Percentiles rank a stretch among this genome's conserved stretches.
phyloP scores from a whole-genome alignment of 2,888 invertebrate genomes.

The Caradrina clavipalpis region DNA sequence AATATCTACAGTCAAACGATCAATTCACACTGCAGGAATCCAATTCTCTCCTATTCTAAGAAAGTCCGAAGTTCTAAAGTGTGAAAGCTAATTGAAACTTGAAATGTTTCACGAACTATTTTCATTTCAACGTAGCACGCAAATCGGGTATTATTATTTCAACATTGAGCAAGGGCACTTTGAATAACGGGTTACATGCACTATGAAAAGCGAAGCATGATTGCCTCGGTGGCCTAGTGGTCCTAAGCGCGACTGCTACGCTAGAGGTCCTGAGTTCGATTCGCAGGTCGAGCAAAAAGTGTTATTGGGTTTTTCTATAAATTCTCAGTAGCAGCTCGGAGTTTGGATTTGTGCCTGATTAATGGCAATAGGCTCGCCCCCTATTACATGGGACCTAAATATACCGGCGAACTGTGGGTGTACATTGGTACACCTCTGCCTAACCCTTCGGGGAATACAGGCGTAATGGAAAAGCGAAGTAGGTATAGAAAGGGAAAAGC shows the following conservation, averaged over 20 bases:
- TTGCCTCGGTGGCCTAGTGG: too few relatives aligned
- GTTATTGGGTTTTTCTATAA: too few relatives aligned
- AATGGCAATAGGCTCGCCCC: too few relatives aligned
- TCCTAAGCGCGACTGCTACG: too few relatives aligned
- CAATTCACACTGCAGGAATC: neutral
- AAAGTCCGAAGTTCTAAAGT: neutral
- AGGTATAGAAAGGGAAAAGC: neutral
- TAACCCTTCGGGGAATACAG: too few relatives aligned
- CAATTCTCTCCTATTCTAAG: neutral
- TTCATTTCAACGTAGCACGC: slow-evolving; percentile 11
- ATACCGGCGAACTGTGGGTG: too few relatives aligned
- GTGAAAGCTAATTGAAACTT: slow-evolving; percentile 23
- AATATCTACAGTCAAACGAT: neutral
- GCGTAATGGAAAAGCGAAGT: neutral
- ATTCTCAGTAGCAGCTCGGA: too few relatives aligned
- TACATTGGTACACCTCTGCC: too few relatives aligned
- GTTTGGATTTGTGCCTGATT: too few relatives aligned
- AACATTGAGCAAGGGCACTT: neutral
- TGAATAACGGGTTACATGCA: neutral
- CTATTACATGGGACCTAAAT: too few relatives aligned
- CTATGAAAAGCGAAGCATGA: neutral
- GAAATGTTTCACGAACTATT: slow-evolving; percentile 28
- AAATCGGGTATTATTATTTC: slow-evolving; percentile 19
- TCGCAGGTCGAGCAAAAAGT: too few relatives aligned
- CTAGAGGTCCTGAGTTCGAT: too few relatives aligned